These are phyloP conservation scores for Mycteria americana DNA, from an alignment of 2,797 vertebrate genomes.

Conservation along the genomic window DNA sequence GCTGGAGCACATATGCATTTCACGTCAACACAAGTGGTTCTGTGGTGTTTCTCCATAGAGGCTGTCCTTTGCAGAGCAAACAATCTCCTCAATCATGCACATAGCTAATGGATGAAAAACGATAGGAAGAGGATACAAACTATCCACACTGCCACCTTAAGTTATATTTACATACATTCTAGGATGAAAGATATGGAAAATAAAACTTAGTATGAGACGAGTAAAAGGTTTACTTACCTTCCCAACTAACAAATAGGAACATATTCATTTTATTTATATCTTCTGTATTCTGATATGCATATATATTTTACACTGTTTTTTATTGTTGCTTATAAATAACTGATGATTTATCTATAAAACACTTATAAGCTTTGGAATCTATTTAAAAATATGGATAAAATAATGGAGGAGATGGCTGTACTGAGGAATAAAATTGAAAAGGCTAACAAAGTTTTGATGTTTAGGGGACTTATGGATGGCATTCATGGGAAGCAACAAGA, in stretches of 20 bases:
- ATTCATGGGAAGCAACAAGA: not conserved
- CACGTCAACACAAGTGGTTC: not conserved
- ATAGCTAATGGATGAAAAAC: not conserved
- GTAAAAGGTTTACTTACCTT: not conserved
- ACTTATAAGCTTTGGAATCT: not conserved
- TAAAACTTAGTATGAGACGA: not conserved
- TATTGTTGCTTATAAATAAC: not conserved
- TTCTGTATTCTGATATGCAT: not conserved
- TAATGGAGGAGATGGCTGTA: not conserved
- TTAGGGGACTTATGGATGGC: not conserved
- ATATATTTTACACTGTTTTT: not conserved
- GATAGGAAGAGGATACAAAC: not conserved
- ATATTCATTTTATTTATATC: not conserved
- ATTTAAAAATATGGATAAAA: not conserved
- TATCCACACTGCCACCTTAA: not conserved
- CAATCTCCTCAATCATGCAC: not conserved
- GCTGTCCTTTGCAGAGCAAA: not conserved
- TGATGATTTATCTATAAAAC: not conserved
- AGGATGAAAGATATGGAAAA: not conserved
- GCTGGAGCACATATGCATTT: fast-evolving
- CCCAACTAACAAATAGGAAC: not conserved
- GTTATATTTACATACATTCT: not conserved
- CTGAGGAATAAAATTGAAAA: not conserved
- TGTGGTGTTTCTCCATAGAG: not conserved
- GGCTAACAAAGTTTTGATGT: not conserved